Evolutionary conservation across 2,888 invertebrate species (phyloP).

Genomic region (Papilio protenor): DNA sequence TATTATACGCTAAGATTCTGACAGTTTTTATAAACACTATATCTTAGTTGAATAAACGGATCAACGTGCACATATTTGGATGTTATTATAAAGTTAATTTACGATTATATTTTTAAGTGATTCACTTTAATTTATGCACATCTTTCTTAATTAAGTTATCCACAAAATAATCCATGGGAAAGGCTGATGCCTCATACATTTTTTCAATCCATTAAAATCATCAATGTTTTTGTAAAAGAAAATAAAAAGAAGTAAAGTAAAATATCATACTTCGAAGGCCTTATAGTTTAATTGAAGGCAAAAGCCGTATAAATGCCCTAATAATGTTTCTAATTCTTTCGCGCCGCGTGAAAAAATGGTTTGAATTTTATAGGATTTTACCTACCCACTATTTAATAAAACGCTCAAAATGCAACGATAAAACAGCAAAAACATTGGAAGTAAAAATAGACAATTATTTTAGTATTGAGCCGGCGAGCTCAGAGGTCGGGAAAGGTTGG

Average conservation of each 20-base stretch:
- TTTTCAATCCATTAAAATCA: background rate
- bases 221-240: background rate
- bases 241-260: background rate
- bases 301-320: background rate
- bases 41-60: background rate
- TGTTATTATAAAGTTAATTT: background rate
- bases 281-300: too few relatives aligned
- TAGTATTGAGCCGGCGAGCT: conserved; percentile 3
- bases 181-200: background rate
- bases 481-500: conserved; percentile 40
- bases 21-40: conserved; percentile 15
- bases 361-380: background rate
- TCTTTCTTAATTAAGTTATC: too few relatives aligned
- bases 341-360: background rate
- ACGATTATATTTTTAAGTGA: background rate
- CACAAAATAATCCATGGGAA: background rate
- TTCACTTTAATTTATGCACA: too few relatives aligned
- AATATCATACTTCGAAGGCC: background rate
- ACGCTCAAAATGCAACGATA: conserved; percentile 9
- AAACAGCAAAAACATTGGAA: conserved; percentile 12
- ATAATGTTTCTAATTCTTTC: background rate
- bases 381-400: background rate
- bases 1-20: conserved; percentile 47
- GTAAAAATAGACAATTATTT: conserved; percentile 22
- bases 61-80: background rate